Percentiles rank a stretch among this genome's conserved stretches.
Evolutionary conservation across 2,888 invertebrate genomes (phyloP).

Genomic region (Xylophagus ater): DNA sequence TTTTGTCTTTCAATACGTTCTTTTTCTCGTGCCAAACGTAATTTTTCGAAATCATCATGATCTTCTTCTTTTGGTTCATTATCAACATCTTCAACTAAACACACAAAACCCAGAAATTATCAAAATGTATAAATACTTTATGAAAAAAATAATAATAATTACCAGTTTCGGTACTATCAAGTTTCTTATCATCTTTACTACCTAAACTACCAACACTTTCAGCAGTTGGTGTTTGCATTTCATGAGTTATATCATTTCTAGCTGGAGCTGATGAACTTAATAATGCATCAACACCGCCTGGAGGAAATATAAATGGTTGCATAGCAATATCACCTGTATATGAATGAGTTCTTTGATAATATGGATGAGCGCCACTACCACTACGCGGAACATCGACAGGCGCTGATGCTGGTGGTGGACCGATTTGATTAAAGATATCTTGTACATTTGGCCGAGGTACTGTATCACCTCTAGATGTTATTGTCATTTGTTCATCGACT

Average conservation of each 20-base stretch:
- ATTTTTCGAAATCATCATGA: conserved; percentile 58
- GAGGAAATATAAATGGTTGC: conserved; percentile 26
- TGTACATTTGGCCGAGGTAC: conserved; percentile 51
- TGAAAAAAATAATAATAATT: conserved; percentile 17
- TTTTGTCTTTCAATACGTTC: conserved; percentile 52
- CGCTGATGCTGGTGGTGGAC: conserved; percentile 48
- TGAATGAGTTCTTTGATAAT: conserved; percentile 32
- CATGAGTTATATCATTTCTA: conserved; percentile 20
- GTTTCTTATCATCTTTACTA: conserved; percentile 18
- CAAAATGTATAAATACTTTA: neutral
- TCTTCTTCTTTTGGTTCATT: conserved; percentile 28
- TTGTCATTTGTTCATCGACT: conserved; percentile 71
- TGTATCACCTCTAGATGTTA: conserved; percentile 50
- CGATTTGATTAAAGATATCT: conserved; percentile 45
- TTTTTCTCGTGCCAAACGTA: conserved; percentile 56
- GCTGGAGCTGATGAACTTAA: conserved; percentile 35
- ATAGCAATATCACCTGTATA: conserved; percentile 24
- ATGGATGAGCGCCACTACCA: conserved; percentile 30
- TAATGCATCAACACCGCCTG: conserved; percentile 34
- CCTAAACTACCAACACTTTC: conserved; percentile 26
- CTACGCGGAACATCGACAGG: conserved; percentile 51
- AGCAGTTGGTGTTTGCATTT: conserved; percentile 2
- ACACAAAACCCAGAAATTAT: neutral
- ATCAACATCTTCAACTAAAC: conserved; percentile 31
- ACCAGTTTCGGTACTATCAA: conserved; percentile 33